Evolutionary conservation across 2,888 invertebrate species (phyloP).

Genomic region (Augiades crinisus): DNA sequence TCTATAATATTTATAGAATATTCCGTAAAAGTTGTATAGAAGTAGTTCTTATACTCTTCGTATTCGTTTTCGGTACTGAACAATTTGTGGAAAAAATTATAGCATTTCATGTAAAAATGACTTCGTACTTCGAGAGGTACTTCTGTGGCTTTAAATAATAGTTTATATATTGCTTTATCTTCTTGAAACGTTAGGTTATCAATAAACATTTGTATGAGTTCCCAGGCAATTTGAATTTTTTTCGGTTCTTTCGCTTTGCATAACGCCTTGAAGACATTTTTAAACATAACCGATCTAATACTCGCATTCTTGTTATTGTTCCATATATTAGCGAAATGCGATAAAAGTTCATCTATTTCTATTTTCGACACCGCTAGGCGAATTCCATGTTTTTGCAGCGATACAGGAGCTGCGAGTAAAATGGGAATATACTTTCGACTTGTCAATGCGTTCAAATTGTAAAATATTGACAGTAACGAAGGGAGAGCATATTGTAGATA

Average conservation of each 20-base stretch:
- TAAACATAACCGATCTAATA: slow-evolving; percentile 55
- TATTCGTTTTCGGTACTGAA: slow-evolving; percentile 35
- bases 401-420: slow-evolving; percentile 51
- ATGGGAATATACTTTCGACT: slow-evolving; percentile 44
- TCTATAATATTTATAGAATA: slow-evolving; percentile 48
- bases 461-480: slow-evolving; percentile 54
- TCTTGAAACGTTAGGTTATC: slow-evolving; percentile 52
- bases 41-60: slow-evolving; percentile 32
- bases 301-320: slow-evolving; percentile 51
- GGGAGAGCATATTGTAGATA: slow-evolving; percentile 59
- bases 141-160: slow-evolving; percentile 39
- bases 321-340: slow-evolving; percentile 50
- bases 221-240: slow-evolving; percentile 45
- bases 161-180: slow-evolving; percentile 51
- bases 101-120: slow-evolving; percentile 49
- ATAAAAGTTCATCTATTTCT: slow-evolving; percentile 41
- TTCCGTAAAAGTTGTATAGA: slow-evolving; percentile 34
- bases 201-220: slow-evolving; percentile 50
- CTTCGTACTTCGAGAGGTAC: slow-evolving; percentile 45
- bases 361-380: slow-evolving; percentile 51
- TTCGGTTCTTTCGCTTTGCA: slow-evolving; percentile 45
- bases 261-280: slow-evolving; percentile 46
- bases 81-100: slow-evolving; percentile 48
- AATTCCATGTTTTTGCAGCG: slow-evolving; percentile 62
- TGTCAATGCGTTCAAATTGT: slow-evolving; percentile 50